These are phyloP conservation scores for Pseudomyrmex sp. DNA, from an alignment of 1,140 invertebrate genomes.

Conservation along the genomic window DNA sequence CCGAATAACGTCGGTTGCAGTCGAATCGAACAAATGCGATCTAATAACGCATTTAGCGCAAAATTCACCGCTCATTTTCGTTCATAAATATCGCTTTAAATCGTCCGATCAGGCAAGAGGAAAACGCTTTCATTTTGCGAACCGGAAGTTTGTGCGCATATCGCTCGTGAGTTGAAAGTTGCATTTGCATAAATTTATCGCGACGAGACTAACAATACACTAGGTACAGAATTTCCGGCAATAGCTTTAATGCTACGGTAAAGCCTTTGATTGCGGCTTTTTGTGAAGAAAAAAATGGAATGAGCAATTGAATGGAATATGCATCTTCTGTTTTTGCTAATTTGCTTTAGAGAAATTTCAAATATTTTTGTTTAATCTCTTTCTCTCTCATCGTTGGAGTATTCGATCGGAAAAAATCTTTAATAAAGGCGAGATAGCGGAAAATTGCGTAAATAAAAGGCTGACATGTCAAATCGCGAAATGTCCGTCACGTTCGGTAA, in stretches of 20 bases:
- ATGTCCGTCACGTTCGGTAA: not conserved
- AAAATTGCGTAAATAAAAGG: constrained; percentile 1
- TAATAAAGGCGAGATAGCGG: not conserved
- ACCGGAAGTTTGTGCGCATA: not conserved
- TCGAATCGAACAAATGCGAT: constrained; percentile 25
- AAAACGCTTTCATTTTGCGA: not conserved
- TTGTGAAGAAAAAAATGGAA: not conserved
- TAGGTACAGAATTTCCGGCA: not conserved
- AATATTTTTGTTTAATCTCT: not conserved
- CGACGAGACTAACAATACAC: not conserved
- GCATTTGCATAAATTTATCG: not conserved
- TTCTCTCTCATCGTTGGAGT: not conserved
- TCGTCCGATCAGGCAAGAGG: not conserved
- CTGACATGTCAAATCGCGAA: constrained; percentile 6
- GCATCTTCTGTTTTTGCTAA: too few relatives aligned
- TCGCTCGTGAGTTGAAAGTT: not conserved
- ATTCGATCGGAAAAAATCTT: not conserved
- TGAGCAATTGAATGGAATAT: too few relatives aligned
- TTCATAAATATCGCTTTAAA: constrained; percentile 44
- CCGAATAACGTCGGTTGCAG: constrained; percentile 8
- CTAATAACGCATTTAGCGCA: constrained; percentile 51
- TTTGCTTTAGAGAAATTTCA: too few relatives aligned
- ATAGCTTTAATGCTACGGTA: not conserved
- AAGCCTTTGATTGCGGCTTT: not conserved
- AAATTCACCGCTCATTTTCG: constrained; percentile 32